phyloP scores from a whole-genome alignment of 2,888 invertebrate species.

The Auanema freiburgensis region DNA sequence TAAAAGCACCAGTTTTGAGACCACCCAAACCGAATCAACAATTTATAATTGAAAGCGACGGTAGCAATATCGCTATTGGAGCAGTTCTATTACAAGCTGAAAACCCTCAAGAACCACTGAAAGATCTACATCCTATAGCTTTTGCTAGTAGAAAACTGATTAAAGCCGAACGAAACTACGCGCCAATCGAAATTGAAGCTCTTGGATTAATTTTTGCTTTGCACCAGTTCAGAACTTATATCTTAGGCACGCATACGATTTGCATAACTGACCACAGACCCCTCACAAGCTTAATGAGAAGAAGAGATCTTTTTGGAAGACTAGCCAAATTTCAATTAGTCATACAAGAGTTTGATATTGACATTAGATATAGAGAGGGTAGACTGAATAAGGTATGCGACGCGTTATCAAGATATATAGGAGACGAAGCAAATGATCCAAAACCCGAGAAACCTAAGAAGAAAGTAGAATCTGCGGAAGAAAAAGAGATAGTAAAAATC shows the following conservation, averaged over 20 bases:
- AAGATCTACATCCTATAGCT: constrained; percentile 32
- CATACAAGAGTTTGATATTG: constrained; percentile 24
- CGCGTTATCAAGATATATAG: constrained; percentile 24
- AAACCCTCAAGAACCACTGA: constrained; percentile 12
- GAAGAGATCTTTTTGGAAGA: constrained; percentile 22
- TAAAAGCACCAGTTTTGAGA: constrained; percentile 23
- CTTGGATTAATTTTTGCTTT: constrained; percentile 22
- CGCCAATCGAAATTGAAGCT: constrained; percentile 28
- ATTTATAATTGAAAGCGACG: constrained; percentile 30
- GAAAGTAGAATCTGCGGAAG: neutral
- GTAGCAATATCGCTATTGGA: constrained; percentile 24
- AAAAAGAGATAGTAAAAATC: neutral
- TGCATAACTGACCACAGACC: constrained; percentile 27
- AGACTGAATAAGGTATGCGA: constrained; percentile 32
- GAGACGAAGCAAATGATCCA: constrained; percentile 16
- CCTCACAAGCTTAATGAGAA: constrained; percentile 14
- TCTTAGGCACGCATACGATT: constrained; percentile 20
- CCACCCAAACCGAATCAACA: constrained; percentile 12
- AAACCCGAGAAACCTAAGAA: constrained; percentile 2
- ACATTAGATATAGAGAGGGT: constrained; percentile 36
- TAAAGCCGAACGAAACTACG: constrained; percentile 21
- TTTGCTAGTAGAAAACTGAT: constrained; percentile 24
- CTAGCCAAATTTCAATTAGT: constrained; percentile 24
- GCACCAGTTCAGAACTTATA: constrained; percentile 24
- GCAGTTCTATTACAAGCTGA: constrained; percentile 23